Evolutionary conservation across 2,113 vertebrate species (phyloP).

Genomic region (Cygnus buccinator): DNA sequence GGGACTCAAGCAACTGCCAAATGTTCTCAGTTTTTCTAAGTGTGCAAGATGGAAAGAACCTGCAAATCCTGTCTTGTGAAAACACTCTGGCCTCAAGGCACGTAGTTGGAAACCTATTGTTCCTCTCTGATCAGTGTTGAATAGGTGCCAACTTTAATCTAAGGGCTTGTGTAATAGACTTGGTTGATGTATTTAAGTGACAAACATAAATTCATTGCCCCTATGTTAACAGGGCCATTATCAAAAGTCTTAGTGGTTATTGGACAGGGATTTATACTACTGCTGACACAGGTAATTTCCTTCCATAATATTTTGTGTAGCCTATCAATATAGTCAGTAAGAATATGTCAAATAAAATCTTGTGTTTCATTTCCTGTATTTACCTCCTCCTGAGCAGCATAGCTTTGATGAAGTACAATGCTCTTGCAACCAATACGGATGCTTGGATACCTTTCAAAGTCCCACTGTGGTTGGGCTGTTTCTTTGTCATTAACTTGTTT

Average conservation of each 20-base stretch:
- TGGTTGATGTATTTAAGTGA: constrained; percentile 38
- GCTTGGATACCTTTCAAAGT: constrained; percentile 40
- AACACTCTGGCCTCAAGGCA: neutral
- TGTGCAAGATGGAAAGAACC: neutral
- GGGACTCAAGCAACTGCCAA: neutral
- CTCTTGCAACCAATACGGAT: neutral
- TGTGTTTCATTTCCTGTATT: constrained; percentile 61
- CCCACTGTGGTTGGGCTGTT: neutral
- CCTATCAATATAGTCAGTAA: constrained; percentile 30
- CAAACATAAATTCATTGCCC: constrained; percentile 45
- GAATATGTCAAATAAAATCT: constrained; percentile 60
- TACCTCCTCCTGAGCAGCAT: constrained; percentile 7
- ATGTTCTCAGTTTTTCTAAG: neutral
- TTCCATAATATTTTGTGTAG: constrained; percentile 66
- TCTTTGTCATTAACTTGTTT: neutral
- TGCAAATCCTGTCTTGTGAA: constrained; percentile 6
- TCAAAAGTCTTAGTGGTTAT: constrained; percentile 16
- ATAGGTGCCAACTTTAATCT: constrained; percentile 41
- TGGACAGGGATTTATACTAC: constrained; percentile 45
- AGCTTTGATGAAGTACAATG: constrained; percentile 39
- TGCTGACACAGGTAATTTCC: constrained; percentile 66
- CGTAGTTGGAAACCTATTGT: neutral
- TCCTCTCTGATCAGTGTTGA: constrained; percentile 9
- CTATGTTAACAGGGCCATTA: constrained; percentile 36
- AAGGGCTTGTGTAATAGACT: neutral